Evolutionary conservation across 2,113 vertebrate species (phyloP).

Genomic region (Hyperoodon ampullatus): DNA sequence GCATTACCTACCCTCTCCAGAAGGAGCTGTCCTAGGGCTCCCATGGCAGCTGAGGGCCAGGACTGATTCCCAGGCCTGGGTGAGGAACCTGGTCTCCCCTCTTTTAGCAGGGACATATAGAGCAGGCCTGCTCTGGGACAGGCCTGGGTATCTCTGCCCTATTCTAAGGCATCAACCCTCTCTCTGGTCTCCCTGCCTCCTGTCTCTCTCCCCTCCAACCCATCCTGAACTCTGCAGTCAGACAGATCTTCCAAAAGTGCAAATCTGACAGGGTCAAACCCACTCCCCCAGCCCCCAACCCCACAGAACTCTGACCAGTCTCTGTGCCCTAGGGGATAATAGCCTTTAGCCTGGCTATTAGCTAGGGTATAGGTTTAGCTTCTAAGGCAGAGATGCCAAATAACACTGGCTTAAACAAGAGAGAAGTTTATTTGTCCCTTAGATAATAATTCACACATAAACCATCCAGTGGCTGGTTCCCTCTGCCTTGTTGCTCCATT

Average conservation of each 20-base stretch:
- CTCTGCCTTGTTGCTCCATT: background rate
- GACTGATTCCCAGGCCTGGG: background rate
- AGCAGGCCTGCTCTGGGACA: background rate
- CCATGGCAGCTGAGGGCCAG: background rate
- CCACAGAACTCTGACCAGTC: too few relatives aligned
- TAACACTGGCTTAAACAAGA: slow-evolving; percentile 1
- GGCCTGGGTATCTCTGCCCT: background rate
- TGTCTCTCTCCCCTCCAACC: background rate
- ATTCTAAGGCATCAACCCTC: too few relatives aligned
- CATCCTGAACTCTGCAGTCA: background rate
- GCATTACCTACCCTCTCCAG: background rate
- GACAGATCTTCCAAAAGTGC: background rate
- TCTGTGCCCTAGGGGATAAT: background rate
- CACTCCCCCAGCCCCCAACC: background rate
- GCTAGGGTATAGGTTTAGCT: background rate
- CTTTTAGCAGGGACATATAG: background rate
- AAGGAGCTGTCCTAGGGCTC: background rate
- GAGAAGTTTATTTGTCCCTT: background rate
- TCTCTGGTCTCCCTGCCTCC: background rate
- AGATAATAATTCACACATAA: background rate
- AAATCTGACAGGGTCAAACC: background rate
- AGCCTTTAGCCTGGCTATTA: background rate
- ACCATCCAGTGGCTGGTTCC: background rate
- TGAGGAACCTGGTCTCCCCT: background rate
- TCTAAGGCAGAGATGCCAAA: background rate